Percentiles rank a stretch among this genome's conserved stretches.
phyloP scores from a whole-genome alignment of 1,140 invertebrate genomes.

The Danaus melanippus region DNA sequence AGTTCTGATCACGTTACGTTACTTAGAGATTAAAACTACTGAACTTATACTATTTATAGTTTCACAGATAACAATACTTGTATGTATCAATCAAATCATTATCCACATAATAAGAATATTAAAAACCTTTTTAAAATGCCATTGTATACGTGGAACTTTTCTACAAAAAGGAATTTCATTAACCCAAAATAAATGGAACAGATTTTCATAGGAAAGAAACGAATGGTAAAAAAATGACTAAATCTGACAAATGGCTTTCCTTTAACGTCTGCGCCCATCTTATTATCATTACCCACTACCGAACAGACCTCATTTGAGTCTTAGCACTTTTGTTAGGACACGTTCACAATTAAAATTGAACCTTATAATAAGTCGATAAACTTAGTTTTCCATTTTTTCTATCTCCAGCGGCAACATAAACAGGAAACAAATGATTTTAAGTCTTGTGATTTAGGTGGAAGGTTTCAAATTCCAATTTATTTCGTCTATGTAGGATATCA shows the following conservation, averaged over 20 bases:
- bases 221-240: constrained; percentile 65
- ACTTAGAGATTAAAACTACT: no score
- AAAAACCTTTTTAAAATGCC: no score
- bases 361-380: constrained; percentile 7
- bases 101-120: no score
- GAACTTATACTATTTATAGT: no score
- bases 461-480: constrained; percentile 33
- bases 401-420: no score
- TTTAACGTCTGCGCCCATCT: constrained; percentile 71
- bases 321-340: constrained; percentile 42
- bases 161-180: constrained; percentile 41
- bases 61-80: no score
- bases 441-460: constrained; percentile 20
- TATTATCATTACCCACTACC: constrained; percentile 69
- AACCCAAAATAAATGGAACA: constrained; percentile 66
- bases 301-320: constrained; percentile 69
- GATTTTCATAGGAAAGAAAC: constrained; percentile 59
- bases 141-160: no score
- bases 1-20: no score
- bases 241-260: constrained; percentile 71
- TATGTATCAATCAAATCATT: no score
- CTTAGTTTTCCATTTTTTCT: no score
- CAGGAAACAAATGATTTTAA: constrained; percentile 17
- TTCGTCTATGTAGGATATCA: constrained; percentile 54
- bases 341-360: constrained; percentile 2